Conservation (phyloP, 2,113 vertebrate genomes). For the Osmerus mordax region DNA sequence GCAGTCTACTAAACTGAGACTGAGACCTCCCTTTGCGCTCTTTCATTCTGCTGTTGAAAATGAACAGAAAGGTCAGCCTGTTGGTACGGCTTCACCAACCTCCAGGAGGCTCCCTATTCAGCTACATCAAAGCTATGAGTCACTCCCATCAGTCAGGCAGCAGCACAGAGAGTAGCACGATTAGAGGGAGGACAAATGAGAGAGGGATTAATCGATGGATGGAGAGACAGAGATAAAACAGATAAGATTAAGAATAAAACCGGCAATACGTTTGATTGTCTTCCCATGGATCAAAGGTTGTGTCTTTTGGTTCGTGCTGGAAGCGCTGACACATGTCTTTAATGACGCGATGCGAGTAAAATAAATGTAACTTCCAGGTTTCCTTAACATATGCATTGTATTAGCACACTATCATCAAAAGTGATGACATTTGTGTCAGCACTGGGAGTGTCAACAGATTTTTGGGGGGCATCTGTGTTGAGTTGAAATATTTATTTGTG, state of each 20-base stretch:
- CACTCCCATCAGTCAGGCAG: constrained; percentile 37
- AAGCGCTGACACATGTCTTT: no score
- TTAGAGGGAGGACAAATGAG: constrained; percentile 8
- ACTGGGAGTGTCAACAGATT: no score
- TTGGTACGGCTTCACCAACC: constrained; percentile 61
- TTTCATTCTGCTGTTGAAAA: constrained; percentile 42
- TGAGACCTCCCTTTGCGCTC: constrained; percentile 17
- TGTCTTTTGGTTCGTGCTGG: no score
- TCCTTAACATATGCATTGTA: not conserved
- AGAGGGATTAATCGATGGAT: not conserved
- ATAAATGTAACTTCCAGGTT: not conserved
- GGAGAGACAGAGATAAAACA: not conserved
- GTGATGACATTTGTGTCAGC: no score
- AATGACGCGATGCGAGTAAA: no score
- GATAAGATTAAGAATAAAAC: not conserved
- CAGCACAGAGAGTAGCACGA: constrained; percentile 41
- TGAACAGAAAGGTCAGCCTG: constrained; percentile 66
- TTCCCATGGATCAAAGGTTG: no score
- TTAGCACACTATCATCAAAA: no score
- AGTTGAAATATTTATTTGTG: not conserved
- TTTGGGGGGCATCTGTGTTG: no score
- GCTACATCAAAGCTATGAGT: constrained; percentile 66
- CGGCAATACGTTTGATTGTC: no score
- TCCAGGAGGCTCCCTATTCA: constrained; percentile 51
- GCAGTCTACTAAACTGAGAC: constrained; percentile 8